These are phyloP conservation scores for Meloe dianella DNA, from an alignment of 2,888 invertebrate species.

Conservation along the genomic window DNA sequence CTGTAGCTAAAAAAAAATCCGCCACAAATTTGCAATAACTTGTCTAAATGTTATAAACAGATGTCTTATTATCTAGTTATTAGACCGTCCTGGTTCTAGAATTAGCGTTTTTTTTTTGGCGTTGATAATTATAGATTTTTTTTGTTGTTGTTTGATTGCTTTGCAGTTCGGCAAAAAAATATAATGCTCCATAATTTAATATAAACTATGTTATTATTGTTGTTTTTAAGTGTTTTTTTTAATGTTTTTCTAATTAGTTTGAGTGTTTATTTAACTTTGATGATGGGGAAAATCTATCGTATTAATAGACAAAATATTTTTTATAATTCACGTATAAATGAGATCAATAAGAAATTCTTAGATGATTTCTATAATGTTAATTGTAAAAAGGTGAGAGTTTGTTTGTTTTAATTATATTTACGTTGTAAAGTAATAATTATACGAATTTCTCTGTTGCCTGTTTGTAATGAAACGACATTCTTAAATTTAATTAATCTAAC, in stretches of 20 bases:
- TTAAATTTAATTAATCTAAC: too few relatives aligned
- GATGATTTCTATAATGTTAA: constrained; percentile 9
- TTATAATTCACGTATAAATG: constrained; percentile 26
- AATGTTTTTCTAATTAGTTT: constrained; percentile 7
- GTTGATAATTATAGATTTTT: constrained; percentile 3
- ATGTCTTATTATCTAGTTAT: not conserved
- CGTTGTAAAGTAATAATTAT: not conserved
- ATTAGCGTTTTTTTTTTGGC: not conserved
- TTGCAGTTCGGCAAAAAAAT: constrained; percentile 15
- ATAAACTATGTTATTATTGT: constrained; percentile 16
- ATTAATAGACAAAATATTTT: constrained; percentile 25
- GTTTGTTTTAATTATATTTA: not conserved
- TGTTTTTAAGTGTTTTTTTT: constrained; percentile 12
- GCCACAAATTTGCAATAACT: not conserved
- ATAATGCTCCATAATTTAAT: not conserved
- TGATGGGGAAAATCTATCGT: constrained; percentile 22
- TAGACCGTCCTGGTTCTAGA: constrained; percentile 1
- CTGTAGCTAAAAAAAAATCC: not conserved
- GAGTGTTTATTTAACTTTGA: constrained; percentile 8
- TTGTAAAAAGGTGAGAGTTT: constrained; percentile 14
- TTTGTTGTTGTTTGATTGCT: constrained; percentile 10
- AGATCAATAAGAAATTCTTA: constrained; percentile 25
- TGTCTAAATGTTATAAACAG: not conserved
- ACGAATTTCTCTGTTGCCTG: too few relatives aligned
- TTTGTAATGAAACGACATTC: too few relatives aligned